Evolutionary conservation across 2,113 vertebrate species (phyloP).

Genomic region (Taurulus bubalis): DNA sequence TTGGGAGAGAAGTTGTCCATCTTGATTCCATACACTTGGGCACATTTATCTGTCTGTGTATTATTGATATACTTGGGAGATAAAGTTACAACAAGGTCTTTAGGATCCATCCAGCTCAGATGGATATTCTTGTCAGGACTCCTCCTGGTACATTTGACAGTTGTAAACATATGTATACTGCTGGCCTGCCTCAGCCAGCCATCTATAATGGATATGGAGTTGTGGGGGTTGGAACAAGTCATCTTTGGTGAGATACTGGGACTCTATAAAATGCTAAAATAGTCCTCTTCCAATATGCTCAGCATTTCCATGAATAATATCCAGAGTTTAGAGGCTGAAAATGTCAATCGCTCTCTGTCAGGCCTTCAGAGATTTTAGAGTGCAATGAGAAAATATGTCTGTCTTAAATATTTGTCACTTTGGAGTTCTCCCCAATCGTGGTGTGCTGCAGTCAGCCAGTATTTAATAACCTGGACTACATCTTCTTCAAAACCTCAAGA

Average conservation of each 20-base stretch:
- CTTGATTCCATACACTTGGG: conserved; percentile 34
- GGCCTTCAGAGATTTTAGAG: conserved; percentile 39
- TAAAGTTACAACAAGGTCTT: conserved; percentile 57
- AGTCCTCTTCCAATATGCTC: conserved; percentile 48
- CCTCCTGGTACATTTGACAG: conserved; percentile 67
- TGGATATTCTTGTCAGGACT: conserved; percentile 52
- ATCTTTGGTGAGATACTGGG: conserved; percentile 62
- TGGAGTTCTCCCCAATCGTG: conserved; percentile 18
- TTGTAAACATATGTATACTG: conserved; percentile 77
- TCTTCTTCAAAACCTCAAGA: conserved; percentile 23
- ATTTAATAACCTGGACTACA: conserved; percentile 40
- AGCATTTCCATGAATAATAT: conserved; percentile 61
- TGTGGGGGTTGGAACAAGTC: conserved; percentile 58
- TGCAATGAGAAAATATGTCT: conserved; percentile 31
- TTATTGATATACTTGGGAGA: conserved; percentile 69
- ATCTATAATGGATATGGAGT: conserved; percentile 77
- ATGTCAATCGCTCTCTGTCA: conserved; percentile 39
- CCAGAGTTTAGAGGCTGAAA: conserved; percentile 36
- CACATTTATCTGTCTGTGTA: conserved; percentile 60
- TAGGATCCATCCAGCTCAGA: conserved; percentile 48
- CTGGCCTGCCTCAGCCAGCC: conserved; percentile 48
- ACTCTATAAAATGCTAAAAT: conserved; percentile 74
- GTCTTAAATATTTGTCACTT: conserved; percentile 38
- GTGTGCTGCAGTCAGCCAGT: conserved; percentile 16
- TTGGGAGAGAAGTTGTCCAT: not conserved